Conservation (phyloP, 2,797 vertebrate species). For the Enteromius unitaeniatus region DNA sequence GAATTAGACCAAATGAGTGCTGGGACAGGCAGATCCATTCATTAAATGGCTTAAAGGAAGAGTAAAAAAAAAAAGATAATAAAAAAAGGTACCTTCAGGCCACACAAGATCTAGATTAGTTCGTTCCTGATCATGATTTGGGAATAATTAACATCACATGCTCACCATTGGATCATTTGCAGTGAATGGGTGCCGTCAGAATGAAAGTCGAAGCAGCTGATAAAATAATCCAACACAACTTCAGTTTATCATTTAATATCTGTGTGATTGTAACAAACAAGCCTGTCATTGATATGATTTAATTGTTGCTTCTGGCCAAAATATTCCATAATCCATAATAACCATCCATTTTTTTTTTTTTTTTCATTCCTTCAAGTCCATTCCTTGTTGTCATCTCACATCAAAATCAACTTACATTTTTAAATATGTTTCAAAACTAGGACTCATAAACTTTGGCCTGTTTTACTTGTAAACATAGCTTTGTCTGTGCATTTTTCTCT, state of each 20-base stretch:
- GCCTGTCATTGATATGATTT: neutral
- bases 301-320: neutral
- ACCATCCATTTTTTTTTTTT: no score
- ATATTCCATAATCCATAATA: neutral
- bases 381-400: neutral
- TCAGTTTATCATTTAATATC: neutral
- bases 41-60: neutral
- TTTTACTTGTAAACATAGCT: neutral
- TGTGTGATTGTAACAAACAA: neutral
- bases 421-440: no score
- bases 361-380: no score
- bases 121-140: neutral
- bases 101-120: neutral
- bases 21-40: slow-evolving; percentile 7
- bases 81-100: neutral
- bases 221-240: neutral
- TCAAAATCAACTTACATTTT: neutral
- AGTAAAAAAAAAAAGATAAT: neutral
- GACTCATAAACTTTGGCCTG: neutral
- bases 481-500: neutral
- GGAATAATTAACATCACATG: neutral
- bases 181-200: neutral
- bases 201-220: neutral
- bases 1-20: slow-evolving; percentile 1
- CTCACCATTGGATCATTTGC: neutral